Evolutionary conservation across 2,888 invertebrate species (phyloP), one percentile per base, ranked within the genome.

Genomic region (Polyploca ridens): DNA sequence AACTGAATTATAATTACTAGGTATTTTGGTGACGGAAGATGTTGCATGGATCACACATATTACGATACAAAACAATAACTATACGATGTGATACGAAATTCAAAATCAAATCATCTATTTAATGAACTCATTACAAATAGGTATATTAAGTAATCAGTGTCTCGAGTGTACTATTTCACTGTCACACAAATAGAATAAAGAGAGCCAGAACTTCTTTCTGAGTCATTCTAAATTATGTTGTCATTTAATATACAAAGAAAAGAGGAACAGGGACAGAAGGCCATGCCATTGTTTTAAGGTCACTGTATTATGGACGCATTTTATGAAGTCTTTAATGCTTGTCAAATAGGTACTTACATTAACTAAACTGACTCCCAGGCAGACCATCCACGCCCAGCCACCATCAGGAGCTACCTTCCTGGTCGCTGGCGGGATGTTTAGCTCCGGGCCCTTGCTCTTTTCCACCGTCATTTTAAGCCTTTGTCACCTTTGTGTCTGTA

Each of bases 341-440:
- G 8, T 38, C 13, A 13, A 13, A 16, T 49, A 62, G 11, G n/a
- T 69, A 96, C 97, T 97, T 90, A 98, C 97, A 94, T 97, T 97
- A 78, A 97, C 96, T 86, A 97, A 93, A 86, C 97, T 97, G 83
- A 97, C 97, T 77, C 97, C 97, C 70, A 97, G 90, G 73, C 97
- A 97, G 69, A 97, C 97, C 93, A 97, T 95, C 97, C 98, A 98
- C 64, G 98, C 98, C 97, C 97, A 98, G 64, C 98, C 98, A 63
- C 98, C 98, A 85, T 98, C 98, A 59, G 98, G 98, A 46, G 97
- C 97, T 74, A 97, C 96, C 90, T 96, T 96, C 89, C 94, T 95
- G 33, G 95, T 95, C 70, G 92, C 87, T 73, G 92, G 93, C 73
- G 88, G 90, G 75, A 75, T 72, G 75, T 88, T 89, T 68, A 78